phyloP scores from a whole-genome alignment of 30 jellyfish, hydroid and myxozoan genomes.

The Aurelia sp. region DNA sequence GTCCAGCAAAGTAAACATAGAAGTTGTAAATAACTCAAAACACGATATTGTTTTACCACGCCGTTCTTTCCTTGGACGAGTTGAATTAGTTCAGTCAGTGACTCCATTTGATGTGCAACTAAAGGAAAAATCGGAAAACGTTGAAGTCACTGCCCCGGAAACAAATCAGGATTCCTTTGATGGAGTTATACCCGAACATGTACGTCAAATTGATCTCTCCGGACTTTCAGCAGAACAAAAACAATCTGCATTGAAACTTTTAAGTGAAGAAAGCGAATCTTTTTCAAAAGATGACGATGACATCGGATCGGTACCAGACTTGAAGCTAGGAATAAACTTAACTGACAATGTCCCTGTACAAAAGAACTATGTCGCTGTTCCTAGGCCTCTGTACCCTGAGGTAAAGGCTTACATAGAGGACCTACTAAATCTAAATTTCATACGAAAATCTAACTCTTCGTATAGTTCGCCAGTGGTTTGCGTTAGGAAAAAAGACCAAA shows the following conservation, averaged over 20 bases:
- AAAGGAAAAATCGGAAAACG: slow-evolving; percentile 17
- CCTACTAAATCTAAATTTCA: slow-evolving; percentile 25
- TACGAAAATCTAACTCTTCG: slow-evolving; percentile 40
- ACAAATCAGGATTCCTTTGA: slow-evolving; percentile 1
- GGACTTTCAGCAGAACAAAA: slow-evolving; percentile 12
- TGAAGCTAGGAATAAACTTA: slow-evolving; percentile 35
- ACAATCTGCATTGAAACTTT: slow-evolving; percentile 19
- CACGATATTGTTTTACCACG: slow-evolving; percentile 29
- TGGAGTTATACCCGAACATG: slow-evolving; percentile 31
- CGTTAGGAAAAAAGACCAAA: slow-evolving; percentile 42
- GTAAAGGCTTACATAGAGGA: slow-evolving; percentile 54
- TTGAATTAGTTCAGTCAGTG: slow-evolving; percentile 29
- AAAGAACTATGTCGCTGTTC: slow-evolving; percentile 35
- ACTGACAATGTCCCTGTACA: slow-evolving; percentile 49
- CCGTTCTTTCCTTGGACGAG: slow-evolving; percentile 24
- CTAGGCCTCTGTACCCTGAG: slow-evolving; percentile 41
- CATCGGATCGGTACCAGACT: slow-evolving; percentile 42
- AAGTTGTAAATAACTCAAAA: slow-evolving; percentile 36
- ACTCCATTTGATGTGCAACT: slow-evolving; percentile 23
- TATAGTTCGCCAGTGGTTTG: slow-evolving; percentile 55
- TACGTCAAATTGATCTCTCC: slow-evolving; percentile 38
- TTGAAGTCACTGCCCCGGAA: neutral
- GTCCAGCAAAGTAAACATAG: slow-evolving; percentile 38
- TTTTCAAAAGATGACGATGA: slow-evolving; percentile 47
- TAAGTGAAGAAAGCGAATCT: slow-evolving; percentile 14